Evolutionary conservation across 2,797 vertebrate species (phyloP).

Genomic region (Neopelma chrysocephalum): DNA sequence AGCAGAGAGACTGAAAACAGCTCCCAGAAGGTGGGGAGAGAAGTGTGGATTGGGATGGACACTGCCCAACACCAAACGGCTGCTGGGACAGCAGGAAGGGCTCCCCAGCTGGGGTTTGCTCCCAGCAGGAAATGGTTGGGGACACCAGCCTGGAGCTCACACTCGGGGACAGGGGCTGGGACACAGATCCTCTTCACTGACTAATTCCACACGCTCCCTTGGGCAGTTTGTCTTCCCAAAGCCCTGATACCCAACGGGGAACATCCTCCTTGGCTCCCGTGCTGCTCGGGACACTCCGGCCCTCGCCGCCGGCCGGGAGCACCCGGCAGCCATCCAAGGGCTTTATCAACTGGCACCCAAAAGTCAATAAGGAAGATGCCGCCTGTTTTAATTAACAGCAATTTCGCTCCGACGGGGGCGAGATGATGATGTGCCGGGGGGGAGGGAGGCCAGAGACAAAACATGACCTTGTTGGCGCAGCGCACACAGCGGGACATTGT

Average conservation of each 20-base stretch:
- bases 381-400: slow-evolving; percentile 49
- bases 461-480: slow-evolving; percentile 61
- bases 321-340: not conserved
- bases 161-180: accelerated
- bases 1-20: not conserved
- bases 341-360: slow-evolving; percentile 52
- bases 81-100: not conserved
- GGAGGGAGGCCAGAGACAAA: slow-evolving; percentile 60
- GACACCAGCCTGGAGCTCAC: not conserved
- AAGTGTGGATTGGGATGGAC: accelerated
- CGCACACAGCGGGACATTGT: slow-evolving; percentile 24
- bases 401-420: not conserved
- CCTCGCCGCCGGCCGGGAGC: not conserved
- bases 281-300: not conserved
- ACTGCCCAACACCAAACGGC: accelerated
- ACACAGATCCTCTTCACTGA: accelerated
- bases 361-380: slow-evolving; percentile 44
- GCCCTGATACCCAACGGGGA: not conserved
- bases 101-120: accelerated
- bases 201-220: accelerated
- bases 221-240: not conserved
- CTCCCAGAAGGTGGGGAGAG: not conserved
- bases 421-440: not conserved
- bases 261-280: accelerated
- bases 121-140: not conserved